A percentile compares a stretch with the other conserved stretches of the same genome.
These are phyloP conservation scores for Drosophila nikananu DNA, from an alignment of 1,140 invertebrate species.

Conservation along the genomic window DNA sequence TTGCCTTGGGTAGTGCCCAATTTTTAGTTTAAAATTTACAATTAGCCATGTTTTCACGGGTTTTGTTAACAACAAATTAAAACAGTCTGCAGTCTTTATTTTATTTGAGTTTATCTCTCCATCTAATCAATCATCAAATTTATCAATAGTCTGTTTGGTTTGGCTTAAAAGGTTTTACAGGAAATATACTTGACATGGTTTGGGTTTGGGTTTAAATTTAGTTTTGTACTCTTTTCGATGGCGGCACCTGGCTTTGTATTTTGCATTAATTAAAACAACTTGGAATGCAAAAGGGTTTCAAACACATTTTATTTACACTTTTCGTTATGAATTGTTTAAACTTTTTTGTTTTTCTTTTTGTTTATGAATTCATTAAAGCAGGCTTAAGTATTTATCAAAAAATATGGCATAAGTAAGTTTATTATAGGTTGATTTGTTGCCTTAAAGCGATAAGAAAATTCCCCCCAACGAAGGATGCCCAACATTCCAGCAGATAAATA, in stretches of 20 bases:
- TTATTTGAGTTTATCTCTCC: conserved; percentile 57
- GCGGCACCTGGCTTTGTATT: conserved; percentile 69
- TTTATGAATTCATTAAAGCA: conserved; percentile 23
- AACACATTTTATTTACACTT: conserved; percentile 67
- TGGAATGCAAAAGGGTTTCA: conserved; percentile 78
- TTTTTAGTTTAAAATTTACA: conserved; percentile 22
- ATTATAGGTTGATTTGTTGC: conserved; percentile 5
- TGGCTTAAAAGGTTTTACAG: conserved; percentile 30
- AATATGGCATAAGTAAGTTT: conserved; percentile 21
- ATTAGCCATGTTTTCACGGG: conserved; percentile 40
- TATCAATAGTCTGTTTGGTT: conserved; percentile 51
- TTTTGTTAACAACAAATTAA: conserved; percentile 66
- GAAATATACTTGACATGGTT: conserved; percentile 58
- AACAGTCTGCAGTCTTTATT: conserved; percentile 78
- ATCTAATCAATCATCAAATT: conserved; percentile 41
- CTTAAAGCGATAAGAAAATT: conserved; percentile 19
- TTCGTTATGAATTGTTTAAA: conserved; percentile 24
- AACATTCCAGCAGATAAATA: not conserved
- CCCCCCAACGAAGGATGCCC: conserved; percentile 23
- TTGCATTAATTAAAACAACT: conserved; percentile 83
- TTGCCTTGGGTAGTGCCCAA: conserved; percentile 25
- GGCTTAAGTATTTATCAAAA: conserved; percentile 47
- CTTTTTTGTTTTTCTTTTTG: conserved; percentile 4
- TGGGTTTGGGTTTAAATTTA: conserved; percentile 44
- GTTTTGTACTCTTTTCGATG: conserved; percentile 40